These are phyloP conservation scores for Drosophila suboccidentalis DNA, from an alignment of 2,888 invertebrate species.

Conservation along the genomic window DNA sequence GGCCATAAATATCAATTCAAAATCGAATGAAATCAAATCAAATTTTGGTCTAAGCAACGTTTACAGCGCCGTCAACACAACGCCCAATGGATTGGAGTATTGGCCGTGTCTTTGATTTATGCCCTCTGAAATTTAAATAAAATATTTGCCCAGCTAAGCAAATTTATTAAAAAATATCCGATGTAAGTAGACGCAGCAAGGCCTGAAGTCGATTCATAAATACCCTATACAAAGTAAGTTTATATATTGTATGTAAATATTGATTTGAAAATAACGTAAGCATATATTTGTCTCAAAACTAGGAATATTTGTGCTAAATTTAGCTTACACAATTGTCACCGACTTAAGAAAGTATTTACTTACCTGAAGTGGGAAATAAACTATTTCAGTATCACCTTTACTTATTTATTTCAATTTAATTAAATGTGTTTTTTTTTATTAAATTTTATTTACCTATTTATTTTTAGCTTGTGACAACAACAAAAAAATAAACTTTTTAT, in stretches of 20 bases:
- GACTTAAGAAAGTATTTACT: too few relatives aligned
- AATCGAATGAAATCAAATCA: conserved; percentile 39
- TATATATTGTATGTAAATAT: background rate
- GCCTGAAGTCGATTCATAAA: background rate
- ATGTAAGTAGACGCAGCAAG: background rate
- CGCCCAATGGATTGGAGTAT: background rate
- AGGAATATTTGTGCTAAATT: too few relatives aligned
- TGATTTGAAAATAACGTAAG: background rate
- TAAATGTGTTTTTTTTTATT: too few relatives aligned
- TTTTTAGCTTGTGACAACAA: too few relatives aligned
- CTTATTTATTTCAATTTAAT: too few relatives aligned
- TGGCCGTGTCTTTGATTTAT: conserved; percentile 64
- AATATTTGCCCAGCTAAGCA: conserved; percentile 67
- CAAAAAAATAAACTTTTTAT: too few relatives aligned
- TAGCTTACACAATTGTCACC: too few relatives aligned
- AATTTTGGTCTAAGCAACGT: conserved; percentile 27
- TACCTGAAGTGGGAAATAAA: too few relatives aligned
- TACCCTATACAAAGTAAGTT: conserved; percentile 14
- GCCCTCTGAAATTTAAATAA: conserved; percentile 50
- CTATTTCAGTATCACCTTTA: too few relatives aligned
- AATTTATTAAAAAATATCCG: conserved; percentile 66
- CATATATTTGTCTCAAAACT: too few relatives aligned
- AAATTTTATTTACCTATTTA: too few relatives aligned
- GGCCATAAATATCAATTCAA: conserved; percentile 68
- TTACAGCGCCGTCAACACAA: conserved; percentile 14